Evolutionary conservation across 2,888 invertebrate species (phyloP), one percentile per base, ranked within the genome.

Genomic region (Parnassius mnemosyne): DNA sequence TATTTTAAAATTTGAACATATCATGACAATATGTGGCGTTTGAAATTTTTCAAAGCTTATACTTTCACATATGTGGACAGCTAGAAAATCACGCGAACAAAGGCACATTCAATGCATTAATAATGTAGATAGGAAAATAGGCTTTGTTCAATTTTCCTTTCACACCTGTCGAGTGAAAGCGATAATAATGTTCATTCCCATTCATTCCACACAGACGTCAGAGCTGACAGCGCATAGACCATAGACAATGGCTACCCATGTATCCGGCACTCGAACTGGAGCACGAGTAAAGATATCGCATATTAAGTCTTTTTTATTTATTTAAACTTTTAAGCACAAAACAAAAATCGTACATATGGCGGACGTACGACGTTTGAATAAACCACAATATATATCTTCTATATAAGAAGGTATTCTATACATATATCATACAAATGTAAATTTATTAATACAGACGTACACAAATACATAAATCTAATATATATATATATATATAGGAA

Each of bases 221-320:
- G 66, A 67, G 68, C 67, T 66, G 65, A 61, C 66, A 65, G 67
- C 66, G 53, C 64, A 46, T 51, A 63, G 61, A 47, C 49, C 60
- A 57, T 53, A 71, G 69, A 73, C 73, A 72, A 72, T 67, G 64
- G 61, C 58, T 64, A 66, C 70, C 68, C 69, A 49, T 61, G 41
- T 62, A 66, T 67, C 66, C 67, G 71, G 56, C 64, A 66, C 50
- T 56, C 43, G 46, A 16, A 59, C 53, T 25, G 56, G 12, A 56
- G 56, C 50, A 51, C 10, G 49, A 53, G 42, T 63, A 57, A 51
- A 63, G 70, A 71, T 71, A 69, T 66, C 58, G 63, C 62, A 63
- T 60, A 68, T 64, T 64, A 65, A 56, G 68, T 58, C 58, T 61
- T 16, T 16, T 16, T 16, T 16, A 16, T 16, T 16, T 16, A 16